Evolutionary conservation across 2,888 invertebrate species (phyloP).

Genomic region (Acronicta alni): DNA sequence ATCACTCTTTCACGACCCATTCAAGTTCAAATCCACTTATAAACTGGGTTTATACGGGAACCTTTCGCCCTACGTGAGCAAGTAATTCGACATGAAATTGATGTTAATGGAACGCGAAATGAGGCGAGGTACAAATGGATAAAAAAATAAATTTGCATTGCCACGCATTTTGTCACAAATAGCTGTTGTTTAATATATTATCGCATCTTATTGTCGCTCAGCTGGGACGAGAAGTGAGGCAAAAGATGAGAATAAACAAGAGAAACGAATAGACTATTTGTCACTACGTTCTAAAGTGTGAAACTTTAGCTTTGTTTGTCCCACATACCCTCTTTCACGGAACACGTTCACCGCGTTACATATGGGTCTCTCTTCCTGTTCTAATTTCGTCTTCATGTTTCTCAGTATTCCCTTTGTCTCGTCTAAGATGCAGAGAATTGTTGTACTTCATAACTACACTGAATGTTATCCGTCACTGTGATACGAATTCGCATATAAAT

Average conservation of each 20-base stretch:
- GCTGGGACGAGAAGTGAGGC: conserved; percentile 2
- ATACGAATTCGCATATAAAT: conserved; percentile 52
- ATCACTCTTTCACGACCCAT: conserved; percentile 14
- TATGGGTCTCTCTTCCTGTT: conserved; percentile 73
- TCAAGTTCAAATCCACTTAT: conserved; percentile 14
- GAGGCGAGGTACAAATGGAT: not conserved
- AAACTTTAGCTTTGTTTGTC: conserved; percentile 24
- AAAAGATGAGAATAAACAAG: conserved; percentile 29
- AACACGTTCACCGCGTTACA: conserved; percentile 81
- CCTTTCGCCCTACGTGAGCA: not conserved
- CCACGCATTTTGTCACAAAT: not conserved
- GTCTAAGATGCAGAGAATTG: not conserved
- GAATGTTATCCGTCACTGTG: conserved; percentile 27
- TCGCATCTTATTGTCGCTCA: conserved; percentile 4
- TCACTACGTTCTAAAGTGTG: conserved; percentile 25
- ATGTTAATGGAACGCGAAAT: not conserved
- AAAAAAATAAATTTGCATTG: not conserved
- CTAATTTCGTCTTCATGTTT: conserved; percentile 67
- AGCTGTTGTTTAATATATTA: conserved; percentile 10
- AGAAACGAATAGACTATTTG: conserved; percentile 20
- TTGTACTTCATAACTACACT: conserved; percentile 24
- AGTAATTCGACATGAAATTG: not conserved
- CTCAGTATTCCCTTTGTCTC: conserved; percentile 40
- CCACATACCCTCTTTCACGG: conserved; percentile 79
- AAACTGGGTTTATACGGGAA: not conserved